Evolutionary conservation across 2,113 vertebrate genomes (phyloP), one percentile per base, ranked within the genome.

Genomic region (Raphicerus campestris): DNA sequence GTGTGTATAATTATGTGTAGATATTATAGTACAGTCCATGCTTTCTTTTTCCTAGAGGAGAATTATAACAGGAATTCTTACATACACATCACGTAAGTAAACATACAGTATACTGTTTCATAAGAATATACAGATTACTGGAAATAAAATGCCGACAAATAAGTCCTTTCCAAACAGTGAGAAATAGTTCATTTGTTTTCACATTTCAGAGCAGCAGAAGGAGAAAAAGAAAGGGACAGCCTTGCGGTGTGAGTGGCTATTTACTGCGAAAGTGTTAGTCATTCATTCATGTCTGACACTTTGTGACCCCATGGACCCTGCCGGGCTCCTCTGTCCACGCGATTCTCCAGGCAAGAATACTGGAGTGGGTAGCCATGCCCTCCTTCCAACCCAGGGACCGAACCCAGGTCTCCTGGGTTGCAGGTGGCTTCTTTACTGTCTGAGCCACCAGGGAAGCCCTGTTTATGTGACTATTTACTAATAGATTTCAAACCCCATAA

Each of bases 1-100:
- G 51, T 26, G 63, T 58, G 35, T 51, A 4, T 56, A 84, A 60
- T 28, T 87, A 56, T 66, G 35, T 49, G 1, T 28, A 56, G 17
- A 20, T 7, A 13, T 10, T 70, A 81, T 32, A 73, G 28, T 55
- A 93, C 1, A 47, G 55, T n/a, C 6, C n/a, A 7, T 53, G 58
- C 14, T 42, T 97, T 87, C 17, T 22, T 55, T 66, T 87, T 70
- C 47, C 87, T 10, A 60, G 32, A 61, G 53, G 56, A 87, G 13
- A n/a, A 2, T 87, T 89, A 49, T 10, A 39, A 55, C 60, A 61
- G 32, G 20, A 75, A 77, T 84, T 60, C 6, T 51, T n/a, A 55
- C 7, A 8, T 66, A 35, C 58, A 10, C 1, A 51, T 82, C 39
- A 13, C 28, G 26, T 53, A 20, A n/a, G 28, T 82, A 55, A 42